Base-by-base conservation (phyloP, 2,113 vertebrate species). In the Plestiodon gilberti region DNA sequence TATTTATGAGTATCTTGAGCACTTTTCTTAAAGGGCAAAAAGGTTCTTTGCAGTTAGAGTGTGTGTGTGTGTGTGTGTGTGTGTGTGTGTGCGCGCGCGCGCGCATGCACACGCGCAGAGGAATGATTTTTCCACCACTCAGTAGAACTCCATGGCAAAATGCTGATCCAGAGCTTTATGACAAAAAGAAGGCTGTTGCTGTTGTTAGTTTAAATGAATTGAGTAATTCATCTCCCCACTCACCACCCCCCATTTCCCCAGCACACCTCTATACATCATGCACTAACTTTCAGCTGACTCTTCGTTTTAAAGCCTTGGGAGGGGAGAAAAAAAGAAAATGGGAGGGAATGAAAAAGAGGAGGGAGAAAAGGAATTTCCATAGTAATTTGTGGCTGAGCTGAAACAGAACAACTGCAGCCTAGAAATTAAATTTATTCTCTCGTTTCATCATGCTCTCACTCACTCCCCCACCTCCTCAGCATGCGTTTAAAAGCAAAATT, bases 311-410 rank as follows among this genome's bases (percentile, higher is more conserved):
- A 4, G 61, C 70, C 80, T 35, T 25, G 1, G 57, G 76, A 67
- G 40, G 67, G 69, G n/a, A 71, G 40, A 43, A 15, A 1, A 23
- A 88, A 79, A 73, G 38, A 48, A 20, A 35, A 28, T 33, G 40
- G 30, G 78, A 70, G 80, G 81, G 82, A 87, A 67, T 14, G 88
- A 69, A 78, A 84, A 78, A 43, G 55, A 38, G 59, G 15, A 65
- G 85, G 82, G 77, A 86, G 52, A 13, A 33, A 77, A 17, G 89
- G 85, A 61, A 94, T 93, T 93, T 91, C 95, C 90, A 69, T 14
- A 81, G 91, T 83, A 88, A 95, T 94, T 84, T 78, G 82, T 77
- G 83, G 18, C 82, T 89, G 43, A 82, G 25, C n/a, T 87, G 87
- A 73, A 93, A 92, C 61, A 90, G 85, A 38, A 78, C 83, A 87